A percentile compares a stretch with the other conserved stretches of the same genome.
Evolutionary conservation across 1,140 invertebrate species (phyloP).

Genomic region (Drosophila mayri): DNA sequence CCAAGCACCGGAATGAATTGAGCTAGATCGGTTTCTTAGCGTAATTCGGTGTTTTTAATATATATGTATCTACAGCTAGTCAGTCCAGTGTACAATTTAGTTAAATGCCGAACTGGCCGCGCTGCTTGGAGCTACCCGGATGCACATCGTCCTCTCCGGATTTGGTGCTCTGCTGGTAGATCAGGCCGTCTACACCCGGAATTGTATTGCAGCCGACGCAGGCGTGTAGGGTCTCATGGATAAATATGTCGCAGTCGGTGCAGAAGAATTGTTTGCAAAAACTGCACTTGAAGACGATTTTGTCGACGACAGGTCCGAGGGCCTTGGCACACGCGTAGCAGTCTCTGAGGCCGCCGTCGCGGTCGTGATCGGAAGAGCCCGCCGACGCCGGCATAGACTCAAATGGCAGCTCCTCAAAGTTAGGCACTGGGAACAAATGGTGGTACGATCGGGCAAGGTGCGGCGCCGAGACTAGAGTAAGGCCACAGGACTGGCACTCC

Average conservation of each 20-base stretch:
- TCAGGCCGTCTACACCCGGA: slow-evolving; percentile 66
- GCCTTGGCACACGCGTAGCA: slow-evolving; percentile 91
- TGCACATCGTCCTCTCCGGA: slow-evolving; percentile 16
- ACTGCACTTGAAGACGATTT: slow-evolving; percentile 92
- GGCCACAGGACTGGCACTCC: slow-evolving; percentile 97
- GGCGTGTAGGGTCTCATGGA: slow-evolving; percentile 96
- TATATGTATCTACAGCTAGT: slow-evolving; percentile 18
- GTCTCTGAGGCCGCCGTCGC: slow-evolving; percentile 24
- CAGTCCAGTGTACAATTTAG: background rate
- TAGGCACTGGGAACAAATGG: slow-evolving; percentile 96
- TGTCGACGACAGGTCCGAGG: slow-evolving; percentile 88
- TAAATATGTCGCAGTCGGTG: slow-evolving; percentile 97
- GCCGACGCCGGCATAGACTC: slow-evolving; percentile 85
- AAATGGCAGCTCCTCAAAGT: slow-evolving; percentile 90
- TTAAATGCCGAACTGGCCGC: slow-evolving; percentile 49
- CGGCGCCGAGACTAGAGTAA: slow-evolving; percentile 98
- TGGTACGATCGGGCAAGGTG: slow-evolving; percentile 99
- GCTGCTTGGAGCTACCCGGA: slow-evolving; percentile 53
- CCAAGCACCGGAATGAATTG: slow-evolving; percentile 22
- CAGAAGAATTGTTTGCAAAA: slow-evolving; percentile 94
- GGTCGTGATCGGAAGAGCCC: slow-evolving; percentile 64
- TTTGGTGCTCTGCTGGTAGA: slow-evolving; percentile 65
- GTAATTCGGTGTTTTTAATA: slow-evolving; percentile 10
- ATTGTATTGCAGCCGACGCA: slow-evolving; percentile 95
- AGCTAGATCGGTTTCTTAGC: slow-evolving; percentile 22